These are phyloP conservation scores for Colistium nudipinnis DNA, from an alignment of 2,113 vertebrate genomes.

Conservation along the genomic window DNA sequence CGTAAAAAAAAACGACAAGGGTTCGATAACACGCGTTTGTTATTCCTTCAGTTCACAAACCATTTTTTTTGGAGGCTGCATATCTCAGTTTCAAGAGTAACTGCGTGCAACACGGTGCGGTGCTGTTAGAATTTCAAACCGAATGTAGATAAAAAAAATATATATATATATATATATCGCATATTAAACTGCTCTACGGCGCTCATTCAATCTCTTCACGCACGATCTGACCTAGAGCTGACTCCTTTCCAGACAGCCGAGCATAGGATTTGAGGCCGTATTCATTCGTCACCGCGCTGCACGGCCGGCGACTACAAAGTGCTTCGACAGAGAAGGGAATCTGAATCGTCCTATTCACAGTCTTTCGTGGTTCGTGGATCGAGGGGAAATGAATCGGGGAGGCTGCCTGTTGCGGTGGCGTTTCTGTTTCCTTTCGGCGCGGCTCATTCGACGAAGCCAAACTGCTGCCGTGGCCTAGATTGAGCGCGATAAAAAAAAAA, in stretches of 20 bases:
- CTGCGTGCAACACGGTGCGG: too few relatives aligned
- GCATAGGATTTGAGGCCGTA: background rate
- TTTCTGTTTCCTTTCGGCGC: constrained; percentile 1
- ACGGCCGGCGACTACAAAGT: constrained; percentile 3
- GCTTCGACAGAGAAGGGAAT: constrained; percentile 21
- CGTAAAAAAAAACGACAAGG: background rate
- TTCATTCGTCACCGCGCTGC: background rate
- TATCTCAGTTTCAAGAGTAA: too few relatives aligned
- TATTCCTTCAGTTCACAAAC: too few relatives aligned
- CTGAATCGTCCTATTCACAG: background rate
- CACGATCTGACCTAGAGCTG: background rate
- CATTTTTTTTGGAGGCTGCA: too few relatives aligned
- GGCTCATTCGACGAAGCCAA: constrained; percentile 15
- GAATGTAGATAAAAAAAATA: too few relatives aligned
- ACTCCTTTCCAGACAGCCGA: background rate
- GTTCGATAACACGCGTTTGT: too few relatives aligned
- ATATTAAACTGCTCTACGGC: background rate
- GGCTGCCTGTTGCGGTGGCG: too few relatives aligned
- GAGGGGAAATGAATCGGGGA: background rate
- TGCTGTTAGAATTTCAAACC: too few relatives aligned
- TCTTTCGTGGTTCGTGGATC: constrained; percentile 28
- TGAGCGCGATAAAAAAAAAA: background rate
- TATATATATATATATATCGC: too few relatives aligned
- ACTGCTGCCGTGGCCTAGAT: constrained; percentile 13
- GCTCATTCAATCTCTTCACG: background rate